Base-by-base conservation (phyloP, 2,888 invertebrate genomes). In the Diadromus collaris region DNA sequence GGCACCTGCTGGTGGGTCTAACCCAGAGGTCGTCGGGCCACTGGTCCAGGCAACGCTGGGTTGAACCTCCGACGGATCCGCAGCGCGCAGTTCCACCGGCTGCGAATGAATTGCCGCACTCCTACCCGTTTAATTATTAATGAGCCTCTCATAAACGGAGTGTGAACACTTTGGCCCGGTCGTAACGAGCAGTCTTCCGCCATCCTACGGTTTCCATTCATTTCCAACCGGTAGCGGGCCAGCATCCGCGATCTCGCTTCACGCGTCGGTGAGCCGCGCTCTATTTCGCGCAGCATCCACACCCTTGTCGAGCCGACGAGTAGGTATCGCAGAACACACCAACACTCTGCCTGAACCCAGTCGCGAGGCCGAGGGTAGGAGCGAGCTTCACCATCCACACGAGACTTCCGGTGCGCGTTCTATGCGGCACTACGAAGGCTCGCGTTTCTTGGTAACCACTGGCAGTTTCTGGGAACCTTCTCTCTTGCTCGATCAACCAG, bases 121-220 rank as follows among this genome's bases (percentile, higher is more conserved):
- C 82, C 80, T 77, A 74, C 71, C 78, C 82, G 79, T 79, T 86
- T 84, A 83, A 86, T 86, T 86, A 85, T 86, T 86, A 85, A 86
- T 85, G 86, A 86, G 84, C 77, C 81, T 76, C 81, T 84, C 82
- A 82, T 81, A 84, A 82, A 82, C 79, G 79, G 68, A 83, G 81
- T 82, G 83, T 74, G 82, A 85, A 85, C 81, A 78, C 83, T 84
- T 83, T 81, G 82, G 84, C 79, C 13, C 77, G 69, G 81, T 81
- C 80, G 61, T 81, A 75, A 74, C 74, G 70, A 78, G 74, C 70
- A 74, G 74, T 78, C 74, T 74, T 78, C 73, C 69, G 38, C 78
- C 44, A 58, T 48, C 65, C 60, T 70, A 16, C 32, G 60, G 60
- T 78, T 78, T 74, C 74, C 74, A 78, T 78, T 74, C 74, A 78